A percentile compares a stretch with the other conserved stretches of the same genome.
Conservation (phyloP, 2,113 vertebrate species). For the Nerophis ophidion region DNA sequence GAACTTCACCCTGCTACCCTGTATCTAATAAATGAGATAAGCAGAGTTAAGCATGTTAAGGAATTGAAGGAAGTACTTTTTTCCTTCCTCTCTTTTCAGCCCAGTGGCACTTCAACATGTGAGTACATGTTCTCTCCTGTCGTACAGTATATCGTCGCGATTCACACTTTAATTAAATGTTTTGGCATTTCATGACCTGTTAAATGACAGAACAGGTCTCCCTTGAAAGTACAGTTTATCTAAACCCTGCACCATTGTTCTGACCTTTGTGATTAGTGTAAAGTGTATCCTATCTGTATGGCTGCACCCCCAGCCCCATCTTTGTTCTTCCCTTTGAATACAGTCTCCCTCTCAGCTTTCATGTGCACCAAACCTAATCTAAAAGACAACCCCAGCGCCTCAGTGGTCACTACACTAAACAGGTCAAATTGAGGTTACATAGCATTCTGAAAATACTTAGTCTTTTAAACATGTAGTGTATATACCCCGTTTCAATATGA, state of each 20-base stretch:
- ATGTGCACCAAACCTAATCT: conserved; percentile 19
- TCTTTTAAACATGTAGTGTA: too few relatives aligned
- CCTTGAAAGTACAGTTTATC: conserved; percentile 32
- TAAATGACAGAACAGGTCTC: conserved; percentile 45
- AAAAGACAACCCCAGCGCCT: not conserved
- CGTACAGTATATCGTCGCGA: not conserved
- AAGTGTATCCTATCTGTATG: conserved; percentile 1
- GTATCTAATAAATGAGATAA: not conserved
- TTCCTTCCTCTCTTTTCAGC: not conserved
- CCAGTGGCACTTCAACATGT: not conserved
- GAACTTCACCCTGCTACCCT: not conserved
- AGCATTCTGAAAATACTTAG: not conserved
- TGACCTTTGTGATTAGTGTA: conserved; percentile 43
- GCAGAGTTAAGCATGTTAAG: not conserved
- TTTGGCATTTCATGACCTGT: conserved; percentile 18
- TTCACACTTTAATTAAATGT: conserved; percentile 28
- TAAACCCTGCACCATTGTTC: conserved; percentile 20
- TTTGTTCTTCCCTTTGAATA: conserved; percentile 22
- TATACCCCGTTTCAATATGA: too few relatives aligned
- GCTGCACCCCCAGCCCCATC: conserved; percentile 27
- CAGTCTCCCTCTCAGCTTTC: conserved; percentile 30
- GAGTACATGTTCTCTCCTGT: conserved; percentile 17
- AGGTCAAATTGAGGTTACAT: conserved; percentile 28
- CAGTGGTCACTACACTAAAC: conserved; percentile 20
- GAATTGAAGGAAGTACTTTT: not conserved